phyloP scores from a whole-genome alignment of 2,888 invertebrate genomes.

The Melitaea athalia region DNA sequence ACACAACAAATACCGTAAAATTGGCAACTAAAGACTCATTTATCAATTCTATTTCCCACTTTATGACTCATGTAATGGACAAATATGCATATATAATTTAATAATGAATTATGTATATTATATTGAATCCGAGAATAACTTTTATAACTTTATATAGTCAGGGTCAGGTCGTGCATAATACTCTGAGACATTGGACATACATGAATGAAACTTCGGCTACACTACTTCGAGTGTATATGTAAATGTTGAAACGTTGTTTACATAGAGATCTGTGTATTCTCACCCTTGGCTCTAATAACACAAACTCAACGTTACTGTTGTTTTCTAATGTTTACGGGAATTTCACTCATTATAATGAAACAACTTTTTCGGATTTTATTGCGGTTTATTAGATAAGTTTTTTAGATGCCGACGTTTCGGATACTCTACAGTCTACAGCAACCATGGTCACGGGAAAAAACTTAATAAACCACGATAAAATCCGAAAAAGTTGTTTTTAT shows the following conservation, averaged over 20 bases:
- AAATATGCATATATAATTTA: background rate
- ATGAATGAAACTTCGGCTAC: constrained; percentile 21
- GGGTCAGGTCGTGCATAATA: constrained; percentile 17
- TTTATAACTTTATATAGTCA: constrained; percentile 1
- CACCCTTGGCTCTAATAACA: background rate
- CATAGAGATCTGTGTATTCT: constrained; percentile 5
- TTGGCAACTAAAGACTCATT: background rate
- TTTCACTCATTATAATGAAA: no score
- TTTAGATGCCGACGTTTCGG: no score
- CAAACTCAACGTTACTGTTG: background rate
- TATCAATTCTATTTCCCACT: constrained; percentile 2
- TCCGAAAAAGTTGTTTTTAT: no score
- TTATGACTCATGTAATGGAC: background rate
- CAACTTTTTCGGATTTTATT: no score
- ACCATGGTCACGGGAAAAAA: no score
- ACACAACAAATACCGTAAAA: background rate
- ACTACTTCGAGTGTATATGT: background rate
- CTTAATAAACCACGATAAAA: no score
- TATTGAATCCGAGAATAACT: background rate
- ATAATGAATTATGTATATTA: background rate
- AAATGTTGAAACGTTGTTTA: constrained; percentile 11
- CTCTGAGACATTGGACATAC: constrained; percentile 12
- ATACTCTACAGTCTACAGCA: no score
- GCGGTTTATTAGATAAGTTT: no score
- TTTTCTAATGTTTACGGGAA: no score